Evolutionary conservation across 2,113 vertebrate genomes (phyloP).

Genomic region (Merops nubicus): DNA sequence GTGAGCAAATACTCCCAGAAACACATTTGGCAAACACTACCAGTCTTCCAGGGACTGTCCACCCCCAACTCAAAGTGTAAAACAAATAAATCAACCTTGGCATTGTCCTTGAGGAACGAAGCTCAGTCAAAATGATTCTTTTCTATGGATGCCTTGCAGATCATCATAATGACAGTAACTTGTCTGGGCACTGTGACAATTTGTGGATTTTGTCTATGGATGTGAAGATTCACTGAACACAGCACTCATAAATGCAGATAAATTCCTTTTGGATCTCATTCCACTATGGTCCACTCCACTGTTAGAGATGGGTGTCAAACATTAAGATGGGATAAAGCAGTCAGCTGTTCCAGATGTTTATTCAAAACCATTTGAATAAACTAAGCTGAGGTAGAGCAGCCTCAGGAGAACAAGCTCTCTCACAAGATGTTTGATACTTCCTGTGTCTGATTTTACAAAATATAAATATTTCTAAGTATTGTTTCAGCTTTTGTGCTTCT

Average conservation of each 20-base stretch:
- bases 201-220: conserved; percentile 62
- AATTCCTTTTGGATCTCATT: conserved; percentile 53
- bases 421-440: not conserved
- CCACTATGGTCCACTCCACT: not conserved
- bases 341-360: conserved; percentile 26
- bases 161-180: conserved; percentile 67
- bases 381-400: not conserved
- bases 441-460: not conserved
- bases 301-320: conserved; percentile 26
- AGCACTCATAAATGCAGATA: conserved; percentile 24
- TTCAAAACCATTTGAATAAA: conserved; percentile 11
- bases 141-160: conserved; percentile 59
- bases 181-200: conserved; percentile 75
- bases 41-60: conserved; percentile 62
- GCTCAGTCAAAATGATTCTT: conserved; percentile 70
- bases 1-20: conserved; percentile 21
- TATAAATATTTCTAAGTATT: not conserved
- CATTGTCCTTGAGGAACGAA: conserved; percentile 69
- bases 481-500: not conserved
- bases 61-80: conserved; percentile 56
- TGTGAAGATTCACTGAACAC: conserved; percentile 57
- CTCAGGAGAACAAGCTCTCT: not conserved
- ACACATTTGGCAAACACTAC: not conserved
- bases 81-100: conserved; percentile 74
- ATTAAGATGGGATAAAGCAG: not conserved